Evolutionary conservation across 2,888 invertebrate species (phyloP).

Genomic region (Endotricha flammealis): DNA sequence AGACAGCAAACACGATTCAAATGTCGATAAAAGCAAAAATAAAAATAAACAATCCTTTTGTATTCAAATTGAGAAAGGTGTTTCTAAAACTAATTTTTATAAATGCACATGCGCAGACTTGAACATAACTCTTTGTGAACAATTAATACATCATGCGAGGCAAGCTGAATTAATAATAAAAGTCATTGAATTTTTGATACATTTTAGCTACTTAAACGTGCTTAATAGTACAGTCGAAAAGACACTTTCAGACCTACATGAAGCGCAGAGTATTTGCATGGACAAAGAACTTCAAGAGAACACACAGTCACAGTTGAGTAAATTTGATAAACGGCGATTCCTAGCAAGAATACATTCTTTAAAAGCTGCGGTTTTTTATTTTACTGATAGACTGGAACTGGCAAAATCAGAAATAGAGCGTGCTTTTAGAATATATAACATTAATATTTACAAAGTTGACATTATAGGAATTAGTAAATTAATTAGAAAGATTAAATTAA

Average conservation of each 20-base stretch:
- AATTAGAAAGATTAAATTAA: conserved; percentile 31
- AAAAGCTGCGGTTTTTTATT: conserved; percentile 45
- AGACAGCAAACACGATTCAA: conserved; percentile 47
- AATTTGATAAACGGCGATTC: conserved; percentile 41
- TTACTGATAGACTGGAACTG: conserved; percentile 35
- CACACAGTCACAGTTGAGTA: conserved; percentile 15
- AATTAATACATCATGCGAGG: conserved; percentile 57
- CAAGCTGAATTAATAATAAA: conserved; percentile 58
- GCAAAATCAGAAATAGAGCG: conserved; percentile 49
- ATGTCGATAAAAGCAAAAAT: conserved; percentile 23
- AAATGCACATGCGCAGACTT: conserved; percentile 61
- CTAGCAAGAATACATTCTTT: conserved; percentile 56
- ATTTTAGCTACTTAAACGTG: conserved; percentile 47
- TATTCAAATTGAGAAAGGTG: conserved; percentile 49
- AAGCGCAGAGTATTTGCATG: conserved; percentile 45
- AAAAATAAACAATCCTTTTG: conserved; percentile 31
- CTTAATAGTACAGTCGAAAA: conserved; percentile 41
- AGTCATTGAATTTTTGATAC: conserved; percentile 51
- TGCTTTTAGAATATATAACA: conserved; percentile 47
- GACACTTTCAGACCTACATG: conserved; percentile 43
- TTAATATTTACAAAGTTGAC: conserved; percentile 47
- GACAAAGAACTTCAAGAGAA: conserved; percentile 25
- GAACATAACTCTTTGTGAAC: conserved; percentile 53
- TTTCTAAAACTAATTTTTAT: conserved; percentile 50
- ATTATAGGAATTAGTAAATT: conserved; percentile 39